Conservation (phyloP, 2,797 vertebrate species). For the Microcaecilia unicolor region DNA sequence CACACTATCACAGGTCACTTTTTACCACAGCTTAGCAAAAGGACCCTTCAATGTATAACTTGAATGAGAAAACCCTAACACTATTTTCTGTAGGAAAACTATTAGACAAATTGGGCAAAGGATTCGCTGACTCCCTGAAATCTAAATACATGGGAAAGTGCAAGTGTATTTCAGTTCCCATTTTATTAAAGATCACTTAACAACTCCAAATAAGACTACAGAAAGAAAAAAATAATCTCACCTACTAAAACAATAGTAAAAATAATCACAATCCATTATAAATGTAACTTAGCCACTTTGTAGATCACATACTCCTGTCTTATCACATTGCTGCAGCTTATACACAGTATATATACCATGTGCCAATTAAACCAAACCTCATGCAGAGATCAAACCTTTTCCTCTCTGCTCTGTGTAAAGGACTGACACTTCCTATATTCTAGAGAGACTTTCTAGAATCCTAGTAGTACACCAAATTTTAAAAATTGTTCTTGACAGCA, state of each 20-base stretch:
- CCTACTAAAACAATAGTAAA: not conserved
- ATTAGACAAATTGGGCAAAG: slow-evolving; percentile 23
- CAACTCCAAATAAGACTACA: slow-evolving; percentile 8
- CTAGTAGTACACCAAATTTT: not conserved
- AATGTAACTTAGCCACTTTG: slow-evolving; percentile 7
- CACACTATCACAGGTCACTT: too few species aligned
- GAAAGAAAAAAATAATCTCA: slow-evolving; percentile 18
- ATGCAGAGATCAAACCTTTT: slow-evolving; percentile 11
- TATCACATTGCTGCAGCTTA: slow-evolving; percentile 22
- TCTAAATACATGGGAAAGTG: slow-evolving; percentile 20
- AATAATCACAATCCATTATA: slow-evolving; percentile 6
- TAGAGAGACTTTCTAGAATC: slow-evolving; percentile 5
- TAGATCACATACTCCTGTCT: slow-evolving; percentile 9
- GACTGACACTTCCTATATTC: slow-evolving; percentile 1
- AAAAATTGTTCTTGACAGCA: slow-evolving; percentile 12
- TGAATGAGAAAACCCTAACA: slow-evolving; percentile 4
- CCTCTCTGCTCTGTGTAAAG: not conserved
- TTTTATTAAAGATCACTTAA: slow-evolving; percentile 16
- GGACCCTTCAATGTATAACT: too few species aligned
- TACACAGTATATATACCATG: not conserved
- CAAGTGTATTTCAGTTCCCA: slow-evolving; percentile 18
- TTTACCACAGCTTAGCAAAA: too few species aligned
- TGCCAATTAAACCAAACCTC: slow-evolving; percentile 15
- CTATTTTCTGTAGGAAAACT: slow-evolving; percentile 15
- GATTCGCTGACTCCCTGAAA: slow-evolving; percentile 17